These are phyloP conservation scores for Tenebrosternarchus preto DNA, from an alignment of 2,113 vertebrate species.

Conservation along the genomic window DNA sequence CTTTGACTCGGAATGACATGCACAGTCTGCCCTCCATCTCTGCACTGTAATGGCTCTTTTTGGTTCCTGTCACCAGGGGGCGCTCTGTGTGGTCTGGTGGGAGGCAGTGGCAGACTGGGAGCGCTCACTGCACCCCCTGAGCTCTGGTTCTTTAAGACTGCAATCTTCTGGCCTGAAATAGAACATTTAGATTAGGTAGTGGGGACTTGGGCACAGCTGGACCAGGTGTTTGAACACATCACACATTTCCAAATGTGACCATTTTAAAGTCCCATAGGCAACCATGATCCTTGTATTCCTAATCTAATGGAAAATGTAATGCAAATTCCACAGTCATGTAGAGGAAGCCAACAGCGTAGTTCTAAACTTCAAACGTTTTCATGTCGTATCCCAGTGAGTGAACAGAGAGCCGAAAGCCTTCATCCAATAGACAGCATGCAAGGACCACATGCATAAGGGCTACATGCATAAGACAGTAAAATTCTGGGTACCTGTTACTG, in stretches of 20 bases:
- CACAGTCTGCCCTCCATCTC: conserved; percentile 71
- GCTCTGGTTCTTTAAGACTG: conserved; percentile 38
- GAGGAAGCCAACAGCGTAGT: no score
- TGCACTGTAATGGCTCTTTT: conserved; percentile 28
- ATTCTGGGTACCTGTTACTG: conserved; percentile 81
- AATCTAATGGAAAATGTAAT: background rate
- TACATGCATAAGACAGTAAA: background rate
- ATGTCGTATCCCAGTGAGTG: no score
- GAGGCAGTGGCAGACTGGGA: no score
- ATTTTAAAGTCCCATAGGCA: background rate
- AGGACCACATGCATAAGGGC: background rate
- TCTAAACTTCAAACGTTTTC: no score
- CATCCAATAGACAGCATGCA: background rate
- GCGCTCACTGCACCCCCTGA: conserved; percentile 15
- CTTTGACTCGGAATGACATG: conserved; percentile 62
- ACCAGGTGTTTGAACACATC: background rate
- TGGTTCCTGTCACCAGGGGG: background rate
- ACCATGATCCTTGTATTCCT: background rate
- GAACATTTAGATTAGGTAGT: conserved; percentile 27
- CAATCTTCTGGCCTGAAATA: conserved; percentile 51
- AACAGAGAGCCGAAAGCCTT: background rate
- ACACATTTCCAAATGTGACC: background rate
- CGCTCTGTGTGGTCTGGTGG: background rate
- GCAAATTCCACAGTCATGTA: background rate
- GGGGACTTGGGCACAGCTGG: background rate